These are phyloP conservation scores for Coendou prehensilis DNA, from an alignment of 2,797 vertebrate genomes.

Conservation along the genomic window DNA sequence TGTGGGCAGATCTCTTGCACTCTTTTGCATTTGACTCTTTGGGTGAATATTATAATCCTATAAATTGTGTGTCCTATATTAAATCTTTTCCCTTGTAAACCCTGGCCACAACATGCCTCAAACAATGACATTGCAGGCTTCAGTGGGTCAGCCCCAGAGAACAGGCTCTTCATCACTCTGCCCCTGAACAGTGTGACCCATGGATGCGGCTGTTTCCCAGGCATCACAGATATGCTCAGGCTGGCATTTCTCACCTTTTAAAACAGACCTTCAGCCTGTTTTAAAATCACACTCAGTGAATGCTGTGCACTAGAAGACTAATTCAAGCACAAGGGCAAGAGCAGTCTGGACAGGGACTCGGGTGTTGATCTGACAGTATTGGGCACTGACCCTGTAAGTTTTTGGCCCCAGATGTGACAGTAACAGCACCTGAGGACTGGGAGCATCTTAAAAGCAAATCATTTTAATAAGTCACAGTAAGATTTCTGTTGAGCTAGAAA, in stretches of 20 bases:
- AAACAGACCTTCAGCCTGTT: constrained; percentile 19
- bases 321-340: not conserved
- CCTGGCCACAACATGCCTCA: not conserved
- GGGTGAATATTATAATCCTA: not conserved
- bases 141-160: constrained; percentile 65
- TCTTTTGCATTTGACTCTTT: not conserved
- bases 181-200: constrained; percentile 62
- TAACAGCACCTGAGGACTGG: not conserved
- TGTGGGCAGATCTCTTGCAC: not conserved
- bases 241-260: constrained; percentile 73
- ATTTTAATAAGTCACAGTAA: constrained; percentile 20
- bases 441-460: constrained; percentile 16
- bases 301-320: constrained; percentile 48
- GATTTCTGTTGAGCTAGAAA: constrained; percentile 58
- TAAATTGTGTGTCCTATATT: not conserved
- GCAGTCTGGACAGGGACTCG: not conserved
- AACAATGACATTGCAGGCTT: not conserved
- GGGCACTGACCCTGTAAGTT: not conserved
- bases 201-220: constrained; percentile 69
- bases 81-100: not conserved
- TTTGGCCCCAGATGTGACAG: not conserved
- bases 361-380: not conserved
- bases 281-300: constrained; percentile 22
- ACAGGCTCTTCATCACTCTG: not conserved
- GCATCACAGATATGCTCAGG: constrained; percentile 38